Base-by-base conservation (phyloP, 2,113 vertebrate species). In the Gnathonemus longibarbis region DNA sequence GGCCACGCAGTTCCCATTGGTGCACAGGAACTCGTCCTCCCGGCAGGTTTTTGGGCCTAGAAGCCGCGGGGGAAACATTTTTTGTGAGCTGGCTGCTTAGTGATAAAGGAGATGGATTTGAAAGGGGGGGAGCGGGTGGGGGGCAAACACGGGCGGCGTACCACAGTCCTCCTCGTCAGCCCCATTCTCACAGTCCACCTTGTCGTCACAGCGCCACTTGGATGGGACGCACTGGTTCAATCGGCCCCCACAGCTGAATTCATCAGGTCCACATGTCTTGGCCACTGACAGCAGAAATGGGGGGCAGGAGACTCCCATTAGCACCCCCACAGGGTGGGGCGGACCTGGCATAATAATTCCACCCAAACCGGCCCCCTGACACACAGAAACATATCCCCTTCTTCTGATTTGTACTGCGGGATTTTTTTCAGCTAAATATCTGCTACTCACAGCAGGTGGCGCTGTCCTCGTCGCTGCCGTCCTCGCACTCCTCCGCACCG, bases 171-270 rank as follows among this genome's bases (percentile, higher is more conserved):
- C 92, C 93, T 98, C 98, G 0, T 98, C 98, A 0, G 95, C 95
- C 0, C 95, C 95, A 0, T 97, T 97, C 77, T 92, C 90, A 2
- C 98, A 98, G 91, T 98, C 96, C 0, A 3, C 6, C 53, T 94
- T 94, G 3, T 94, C 95, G 0, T 98, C 97, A n/a, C 98, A 98
- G 45, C 92, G 95, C 97, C 97, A 98, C 50, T 46, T 19, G 1
- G 1, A 6, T 0, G 97, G 9, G 13, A 98, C 92, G 31, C 98
- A 98, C 91, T 96, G 94, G 89, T 89, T 95, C 74, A 92, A 9
- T 0, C 92, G 95, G 0, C 92, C 94, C 0, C 97, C 94, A 2
- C 98, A 98, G 93, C 91, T 95, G 91, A 96, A 97, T 89, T 98
- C 93, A 0, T 48, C 58, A 0, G 88, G 1, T 7, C 0, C 90